These are phyloP conservation scores for Melanocharis versteri DNA, from an alignment of 2,113 vertebrate genomes.

Conservation along the genomic window DNA sequence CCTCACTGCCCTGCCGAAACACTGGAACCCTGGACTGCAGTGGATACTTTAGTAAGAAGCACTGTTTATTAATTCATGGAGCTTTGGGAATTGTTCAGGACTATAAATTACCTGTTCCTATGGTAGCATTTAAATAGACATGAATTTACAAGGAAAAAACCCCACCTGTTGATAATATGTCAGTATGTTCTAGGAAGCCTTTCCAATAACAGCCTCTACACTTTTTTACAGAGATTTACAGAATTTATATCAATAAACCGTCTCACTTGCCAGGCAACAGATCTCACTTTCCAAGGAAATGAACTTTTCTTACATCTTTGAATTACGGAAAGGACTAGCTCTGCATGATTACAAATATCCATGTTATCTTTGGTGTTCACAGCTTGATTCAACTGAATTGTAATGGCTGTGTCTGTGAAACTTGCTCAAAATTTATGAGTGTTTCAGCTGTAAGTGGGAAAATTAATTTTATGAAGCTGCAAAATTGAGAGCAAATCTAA, in stretches of 20 bases:
- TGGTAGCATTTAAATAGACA: background rate
- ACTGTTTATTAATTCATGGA: background rate
- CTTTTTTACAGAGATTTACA: background rate
- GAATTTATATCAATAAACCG: background rate
- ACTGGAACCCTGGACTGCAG: background rate
- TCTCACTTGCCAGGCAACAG: background rate
- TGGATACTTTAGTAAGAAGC: background rate
- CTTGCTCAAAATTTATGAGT: slow-evolving; percentile 23
- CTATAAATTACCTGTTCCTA: background rate
- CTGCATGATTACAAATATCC: slow-evolving; percentile 25
- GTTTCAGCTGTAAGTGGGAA: slow-evolving; percentile 18
- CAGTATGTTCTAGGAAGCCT: background rate
- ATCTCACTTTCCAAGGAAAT: slow-evolving; percentile 4
- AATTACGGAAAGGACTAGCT: background rate
- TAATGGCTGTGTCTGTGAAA: slow-evolving; percentile 62
- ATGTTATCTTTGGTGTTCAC: background rate
- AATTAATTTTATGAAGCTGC: slow-evolving; percentile 11
- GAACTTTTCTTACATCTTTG: background rate
- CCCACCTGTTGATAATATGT: background rate
- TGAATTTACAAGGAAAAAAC: background rate
- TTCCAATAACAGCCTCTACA: background rate
- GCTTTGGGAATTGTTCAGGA: background rate
- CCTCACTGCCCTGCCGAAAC: background rate
- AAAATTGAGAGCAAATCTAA: background rate
- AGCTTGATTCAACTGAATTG: slow-evolving; percentile 47